These are phyloP conservation scores for Graphium colonna DNA, from an alignment of 2,888 invertebrate genomes.

Conservation along the genomic window DNA sequence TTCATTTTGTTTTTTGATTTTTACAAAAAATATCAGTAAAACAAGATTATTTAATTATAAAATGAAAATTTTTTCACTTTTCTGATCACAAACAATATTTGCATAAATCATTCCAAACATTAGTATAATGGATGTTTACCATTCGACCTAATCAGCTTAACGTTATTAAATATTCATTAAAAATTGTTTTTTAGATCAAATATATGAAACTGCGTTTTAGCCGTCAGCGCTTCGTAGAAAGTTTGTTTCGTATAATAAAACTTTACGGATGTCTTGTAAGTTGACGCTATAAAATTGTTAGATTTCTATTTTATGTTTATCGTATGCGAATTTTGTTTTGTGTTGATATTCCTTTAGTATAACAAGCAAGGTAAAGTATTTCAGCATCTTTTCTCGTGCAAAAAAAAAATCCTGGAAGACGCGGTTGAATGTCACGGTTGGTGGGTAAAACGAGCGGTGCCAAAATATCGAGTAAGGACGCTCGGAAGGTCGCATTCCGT, in stretches of 20 bases:
- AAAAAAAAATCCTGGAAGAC: constrained; percentile 39
- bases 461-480: constrained; percentile 63
- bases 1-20: neutral
- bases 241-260: neutral
- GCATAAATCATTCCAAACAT: neutral
- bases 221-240: neutral
- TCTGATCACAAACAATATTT: neutral
- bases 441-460: constrained; percentile 47
- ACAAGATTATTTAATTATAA: neutral
- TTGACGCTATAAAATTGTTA: no score
- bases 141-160: neutral
- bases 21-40: neutral
- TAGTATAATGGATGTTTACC: neutral
- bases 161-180: neutral
- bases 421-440: constrained; percentile 54
- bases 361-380: neutral
- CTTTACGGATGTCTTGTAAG: no score
- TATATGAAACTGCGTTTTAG: neutral
- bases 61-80: neutral
- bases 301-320: constrained; percentile 15
- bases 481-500: constrained; percentile 61
- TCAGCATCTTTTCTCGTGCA: constrained; percentile 8
- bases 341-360: neutral
- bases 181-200: neutral
- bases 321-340: neutral